Evolutionary conservation across 1,140 invertebrate genomes (phyloP), one percentile per base, ranked within the genome.

Genomic region (Drosophila tani): DNA sequence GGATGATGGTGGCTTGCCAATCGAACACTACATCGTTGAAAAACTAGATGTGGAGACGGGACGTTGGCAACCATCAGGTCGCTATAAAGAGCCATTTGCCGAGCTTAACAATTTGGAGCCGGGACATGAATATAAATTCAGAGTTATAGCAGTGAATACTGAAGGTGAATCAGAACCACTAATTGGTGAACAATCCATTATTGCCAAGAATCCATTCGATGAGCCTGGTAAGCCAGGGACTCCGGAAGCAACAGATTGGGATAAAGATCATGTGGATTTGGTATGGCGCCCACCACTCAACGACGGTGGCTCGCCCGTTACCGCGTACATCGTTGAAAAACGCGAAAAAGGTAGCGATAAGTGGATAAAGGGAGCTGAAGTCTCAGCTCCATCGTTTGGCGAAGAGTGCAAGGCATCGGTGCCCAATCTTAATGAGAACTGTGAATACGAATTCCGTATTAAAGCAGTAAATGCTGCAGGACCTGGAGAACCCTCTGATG

Each of bases 181-280:
- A 45, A 96, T 97, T 77, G 97, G 97, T 6, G 96, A 97, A 49
- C 95, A 97, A 74, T 95, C 97, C 17, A 98, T 99, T 67, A 95
- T 99, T 77, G 99, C 99, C 21, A 99, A 99, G 93, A 99, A 99
- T 97, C 98, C 98, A 83, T 99, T 98, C 93, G 97, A 99, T 93
- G 97, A 98, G 92, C 98, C 98, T 81, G 98, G 97, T 65, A 95
- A 97, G 81, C 97, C 98, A 67, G 97, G 97, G 46, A 95, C 96
- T 68, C 98, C 98, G 21, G 97, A 98, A 92, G 95, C 97, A 12
- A 95, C 96, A 40, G 98, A 99, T 92, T 99, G 98, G 98, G 98
- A 99, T 93, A 98, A 97, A 91, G 97, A 99, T 93, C 96, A 97
- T 88, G 97, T 99, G 69, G 98, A 99, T 85, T 95, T 99, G 66